A percentile compares a stretch with the other conserved stretches of the same genome.
Evolutionary conservation across 2,113 vertebrate genomes (phyloP).

Genomic region (Phalacrocorax pelagicus): DNA sequence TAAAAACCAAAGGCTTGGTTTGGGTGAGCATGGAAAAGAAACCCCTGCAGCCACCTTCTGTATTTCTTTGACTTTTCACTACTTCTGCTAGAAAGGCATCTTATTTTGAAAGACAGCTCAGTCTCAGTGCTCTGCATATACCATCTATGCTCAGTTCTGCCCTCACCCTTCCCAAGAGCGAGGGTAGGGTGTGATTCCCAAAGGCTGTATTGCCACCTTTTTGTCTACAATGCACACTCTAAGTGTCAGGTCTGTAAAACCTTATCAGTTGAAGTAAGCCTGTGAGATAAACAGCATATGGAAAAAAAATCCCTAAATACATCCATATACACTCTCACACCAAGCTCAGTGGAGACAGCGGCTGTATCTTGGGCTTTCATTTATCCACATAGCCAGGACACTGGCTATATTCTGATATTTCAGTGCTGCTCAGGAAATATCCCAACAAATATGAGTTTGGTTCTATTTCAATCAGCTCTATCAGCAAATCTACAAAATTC

Average conservation of each 20-base stretch:
- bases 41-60: neutral
- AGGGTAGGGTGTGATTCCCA: neutral
- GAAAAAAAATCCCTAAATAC: neutral
- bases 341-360: neutral
- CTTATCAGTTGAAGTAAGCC: neutral
- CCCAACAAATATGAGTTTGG: neutral
- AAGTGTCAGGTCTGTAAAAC: neutral
- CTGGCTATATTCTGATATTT: neutral
- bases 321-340: neutral
- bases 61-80: conserved; percentile 25
- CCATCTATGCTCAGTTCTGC: neutral
- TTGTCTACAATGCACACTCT: neutral
- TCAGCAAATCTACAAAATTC: neutral
- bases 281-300: neutral
- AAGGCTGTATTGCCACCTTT: neutral
- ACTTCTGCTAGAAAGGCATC: neutral
- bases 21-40: neutral
- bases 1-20: conserved; percentile 9
- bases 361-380: neutral
- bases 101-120: conserved; percentile 24
- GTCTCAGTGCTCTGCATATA: neutral
- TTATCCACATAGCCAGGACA: neutral
- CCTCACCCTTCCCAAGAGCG: neutral
- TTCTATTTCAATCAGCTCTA: neutral
- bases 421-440: neutral